A percentile compares a stretch with the other conserved stretches of the same genome.
phyloP scores from a whole-genome alignment of 37 sponge, comb jelly and placozoan genomes.

The Haliclona indistincta region DNA sequence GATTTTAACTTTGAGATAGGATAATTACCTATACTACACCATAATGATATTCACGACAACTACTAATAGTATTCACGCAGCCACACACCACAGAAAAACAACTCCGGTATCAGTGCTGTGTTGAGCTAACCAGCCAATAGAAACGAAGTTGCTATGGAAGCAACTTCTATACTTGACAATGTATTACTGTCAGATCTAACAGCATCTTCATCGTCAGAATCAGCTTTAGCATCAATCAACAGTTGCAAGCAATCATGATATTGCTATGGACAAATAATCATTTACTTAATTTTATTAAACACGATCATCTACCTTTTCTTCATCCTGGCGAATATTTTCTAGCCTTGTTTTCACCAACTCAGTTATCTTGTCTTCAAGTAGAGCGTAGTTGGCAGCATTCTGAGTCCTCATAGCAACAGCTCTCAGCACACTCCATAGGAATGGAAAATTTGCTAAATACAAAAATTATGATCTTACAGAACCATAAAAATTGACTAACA shows the following conservation, averaged over 20 bases:
- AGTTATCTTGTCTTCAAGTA: background rate
- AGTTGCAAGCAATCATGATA: constrained; percentile 65
- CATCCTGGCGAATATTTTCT: background rate
- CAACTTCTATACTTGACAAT: constrained; percentile 2
- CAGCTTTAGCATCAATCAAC: constrained; percentile 57
- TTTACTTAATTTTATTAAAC: background rate
- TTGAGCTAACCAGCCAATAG: background rate
- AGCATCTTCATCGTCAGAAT: constrained; percentile 6
- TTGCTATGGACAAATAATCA: constrained; percentile 8
- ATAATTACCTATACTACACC: too few relatives aligned
- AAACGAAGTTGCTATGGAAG: background rate
- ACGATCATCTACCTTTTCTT: background rate
- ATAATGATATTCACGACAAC: too few relatives aligned
- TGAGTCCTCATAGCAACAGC: background rate
- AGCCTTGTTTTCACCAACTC: constrained; percentile 1
- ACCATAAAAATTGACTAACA: background rate
- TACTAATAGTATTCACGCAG: too few relatives aligned
- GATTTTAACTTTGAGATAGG: too few relatives aligned
- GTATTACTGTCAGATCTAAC: background rate
- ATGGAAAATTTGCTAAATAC: constrained; percentile 33
- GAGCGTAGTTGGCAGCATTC: background rate
- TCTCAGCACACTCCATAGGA: constrained; percentile 10
- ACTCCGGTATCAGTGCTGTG: background rate
- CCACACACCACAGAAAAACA: too few relatives aligned
- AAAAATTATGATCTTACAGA: background rate